phyloP scores from a whole-genome alignment of 2,888 invertebrate species.

The Arrhopalites spinosus region DNA sequence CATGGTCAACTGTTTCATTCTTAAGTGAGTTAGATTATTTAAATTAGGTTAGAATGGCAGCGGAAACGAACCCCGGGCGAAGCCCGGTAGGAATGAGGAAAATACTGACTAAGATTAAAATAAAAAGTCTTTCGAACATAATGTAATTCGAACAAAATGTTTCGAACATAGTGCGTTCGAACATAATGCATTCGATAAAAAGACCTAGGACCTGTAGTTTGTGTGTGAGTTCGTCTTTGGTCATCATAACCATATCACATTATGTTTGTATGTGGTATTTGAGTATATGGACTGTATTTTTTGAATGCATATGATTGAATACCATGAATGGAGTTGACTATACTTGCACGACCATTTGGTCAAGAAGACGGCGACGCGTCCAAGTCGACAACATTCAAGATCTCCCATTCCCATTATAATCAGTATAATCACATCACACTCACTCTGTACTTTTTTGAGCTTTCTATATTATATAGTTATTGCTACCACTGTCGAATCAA shows the following conservation, averaged over 20 bases:
- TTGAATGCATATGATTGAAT: constrained; percentile 7
- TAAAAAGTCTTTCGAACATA: too few species aligned
- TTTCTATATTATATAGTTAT: not conserved
- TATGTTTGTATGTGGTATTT: not conserved
- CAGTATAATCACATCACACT: not conserved
- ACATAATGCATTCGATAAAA: too few species aligned
- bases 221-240: not conserved
- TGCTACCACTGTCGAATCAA: not conserved
- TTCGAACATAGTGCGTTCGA: too few species aligned
- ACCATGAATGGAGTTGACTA: constrained; percentile 6
- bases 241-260: not conserved
- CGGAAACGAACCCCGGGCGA: too few species aligned
- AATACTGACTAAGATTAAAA: too few species aligned
- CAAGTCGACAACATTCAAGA: constrained; percentile 15
- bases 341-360: constrained; percentile 17
- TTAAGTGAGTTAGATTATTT: too few species aligned
- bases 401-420: constrained; percentile 2
- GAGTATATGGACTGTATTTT: not conserved
- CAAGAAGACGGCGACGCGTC: constrained; percentile 11
- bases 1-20: too few species aligned
- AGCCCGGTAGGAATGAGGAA: too few species aligned
- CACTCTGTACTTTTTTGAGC: not conserved
- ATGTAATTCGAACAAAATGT: too few species aligned
- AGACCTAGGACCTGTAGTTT: too few species aligned
- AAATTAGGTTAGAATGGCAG: too few species aligned